Evolutionary conservation across 2,888 invertebrate genomes (phyloP).

Genomic region (Mythimna lalbum): DNA sequence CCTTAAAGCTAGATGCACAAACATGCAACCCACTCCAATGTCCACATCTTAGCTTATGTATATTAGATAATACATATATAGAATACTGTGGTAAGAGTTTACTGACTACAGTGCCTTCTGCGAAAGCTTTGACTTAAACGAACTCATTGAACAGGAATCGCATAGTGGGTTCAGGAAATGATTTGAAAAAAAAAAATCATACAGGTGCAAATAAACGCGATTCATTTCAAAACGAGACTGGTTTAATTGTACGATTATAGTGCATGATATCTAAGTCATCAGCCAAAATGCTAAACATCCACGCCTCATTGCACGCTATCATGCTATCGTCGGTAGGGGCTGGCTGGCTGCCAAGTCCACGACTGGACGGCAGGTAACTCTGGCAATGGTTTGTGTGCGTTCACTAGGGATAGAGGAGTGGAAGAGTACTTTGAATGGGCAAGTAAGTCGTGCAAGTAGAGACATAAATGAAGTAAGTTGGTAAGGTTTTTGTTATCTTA

Average conservation of each 20-base stretch:
- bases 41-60: too few species aligned
- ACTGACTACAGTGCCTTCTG: too few species aligned
- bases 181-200: too few species aligned
- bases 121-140: too few species aligned
- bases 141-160: too few species aligned
- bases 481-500: neutral
- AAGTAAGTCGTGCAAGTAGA: neutral
- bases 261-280: constrained; percentile 54
- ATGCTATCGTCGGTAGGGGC: constrained; percentile 54
- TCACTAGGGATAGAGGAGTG: constrained; percentile 27
- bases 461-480: neutral
- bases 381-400: constrained; percentile 42
- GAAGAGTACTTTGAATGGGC: constrained; percentile 15
- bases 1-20: too few species aligned
- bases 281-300: constrained; percentile 61
- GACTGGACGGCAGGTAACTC: constrained; percentile 65
- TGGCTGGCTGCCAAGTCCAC: constrained; percentile 62
- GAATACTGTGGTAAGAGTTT: too few species aligned
- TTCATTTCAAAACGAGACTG: too few species aligned
- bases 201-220: too few species aligned
- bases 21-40: too few species aligned
- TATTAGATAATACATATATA: too few species aligned
- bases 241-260: constrained; percentile 21
- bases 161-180: too few species aligned
- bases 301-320: constrained; percentile 64